phyloP scores from a whole-genome alignment of 2,888 invertebrate species.

The Hanleya hanleyi region DNA sequence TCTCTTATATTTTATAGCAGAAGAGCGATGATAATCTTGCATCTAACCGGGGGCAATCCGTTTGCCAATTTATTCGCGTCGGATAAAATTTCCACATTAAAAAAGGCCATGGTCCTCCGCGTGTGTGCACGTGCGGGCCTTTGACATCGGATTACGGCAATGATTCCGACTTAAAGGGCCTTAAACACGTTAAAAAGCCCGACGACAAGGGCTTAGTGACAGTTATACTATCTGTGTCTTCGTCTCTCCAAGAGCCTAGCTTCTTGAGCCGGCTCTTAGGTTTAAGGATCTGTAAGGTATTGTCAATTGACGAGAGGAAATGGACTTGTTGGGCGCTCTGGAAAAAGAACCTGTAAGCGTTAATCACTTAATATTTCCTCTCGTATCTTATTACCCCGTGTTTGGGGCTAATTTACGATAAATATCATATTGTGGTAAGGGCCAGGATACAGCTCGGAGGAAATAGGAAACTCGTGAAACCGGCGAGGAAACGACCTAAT shows the following conservation, averaged over 20 bases:
- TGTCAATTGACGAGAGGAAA: neutral
- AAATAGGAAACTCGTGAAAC: slow-evolving; percentile 1
- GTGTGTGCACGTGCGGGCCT: neutral
- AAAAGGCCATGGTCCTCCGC: neutral
- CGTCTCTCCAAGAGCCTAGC: neutral
- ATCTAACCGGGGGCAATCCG: no score
- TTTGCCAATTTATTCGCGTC: no score
- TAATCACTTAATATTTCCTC: neutral
- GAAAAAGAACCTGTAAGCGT: neutral
- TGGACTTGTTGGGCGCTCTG: neutral
- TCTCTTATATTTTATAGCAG: no score
- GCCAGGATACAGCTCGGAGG: neutral
- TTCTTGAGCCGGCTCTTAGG: neutral
- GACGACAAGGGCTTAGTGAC: neutral
- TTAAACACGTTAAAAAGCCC: neutral
- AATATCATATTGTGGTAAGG: neutral
- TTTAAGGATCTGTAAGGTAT: neutral
- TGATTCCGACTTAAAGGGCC: neutral
- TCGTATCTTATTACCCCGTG: neutral
- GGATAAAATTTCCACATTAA: no score
- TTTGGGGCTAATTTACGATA: neutral
- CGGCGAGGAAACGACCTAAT: neutral
- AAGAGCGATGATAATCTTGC: no score
- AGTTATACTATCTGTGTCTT: neutral
- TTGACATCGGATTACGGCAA: neutral